Base-by-base conservation (phyloP, 2,888 invertebrate genomes). In the Julus scanicus region DNA sequence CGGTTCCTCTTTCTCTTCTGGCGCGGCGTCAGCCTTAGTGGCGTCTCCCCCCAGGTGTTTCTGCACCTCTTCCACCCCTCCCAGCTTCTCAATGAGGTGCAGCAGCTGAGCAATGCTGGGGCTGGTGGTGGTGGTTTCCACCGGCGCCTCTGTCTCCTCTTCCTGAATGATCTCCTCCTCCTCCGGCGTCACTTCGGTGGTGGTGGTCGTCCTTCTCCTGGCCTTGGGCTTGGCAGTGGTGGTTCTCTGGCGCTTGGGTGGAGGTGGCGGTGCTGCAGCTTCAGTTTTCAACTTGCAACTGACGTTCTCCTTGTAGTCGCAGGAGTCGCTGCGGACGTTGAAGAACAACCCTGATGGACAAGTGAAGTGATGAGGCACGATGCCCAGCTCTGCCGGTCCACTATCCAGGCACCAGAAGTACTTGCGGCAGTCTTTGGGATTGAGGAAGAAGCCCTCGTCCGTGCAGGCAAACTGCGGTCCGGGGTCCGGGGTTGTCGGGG, bases 381-480 rank as follows among this genome's bases (percentile, higher is more conserved):
- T 95, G 89, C 97, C 98, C 29, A 97, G 94, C 91, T 97, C 96
- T 0, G 97, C 96, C 9, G 91, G 91, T 13, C 91, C 91, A 0
- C 97, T 96, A 91, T 97, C 97, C 90, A 98, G 93, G 91, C 98
- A 98, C 97, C 98, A 98, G 93, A 96, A 98, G 91, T 98, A 98
- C 92, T 97, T 97, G 92, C 97, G 97, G 92, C 98, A 98, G 92
- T 98, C 97, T 80, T 96, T 94, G 0, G 97, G 97, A 93, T 98
- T 97, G 20, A 95, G 95, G 93, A 95, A 98, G 93, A 98, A 98
- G 2, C 98, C 98, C 93, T 98, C 98, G 90, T 98, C 97, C 90
- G 95, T 95, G 92, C 98, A 98, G 92, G 96, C 96, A 92, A 98
- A 98, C 91, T 96, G 97, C 95, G 92, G 11, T 92, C 96, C 97